phyloP scores from a whole-genome alignment of 2,113 vertebrate genomes.

The Ageneiosus marmoratus region DNA sequence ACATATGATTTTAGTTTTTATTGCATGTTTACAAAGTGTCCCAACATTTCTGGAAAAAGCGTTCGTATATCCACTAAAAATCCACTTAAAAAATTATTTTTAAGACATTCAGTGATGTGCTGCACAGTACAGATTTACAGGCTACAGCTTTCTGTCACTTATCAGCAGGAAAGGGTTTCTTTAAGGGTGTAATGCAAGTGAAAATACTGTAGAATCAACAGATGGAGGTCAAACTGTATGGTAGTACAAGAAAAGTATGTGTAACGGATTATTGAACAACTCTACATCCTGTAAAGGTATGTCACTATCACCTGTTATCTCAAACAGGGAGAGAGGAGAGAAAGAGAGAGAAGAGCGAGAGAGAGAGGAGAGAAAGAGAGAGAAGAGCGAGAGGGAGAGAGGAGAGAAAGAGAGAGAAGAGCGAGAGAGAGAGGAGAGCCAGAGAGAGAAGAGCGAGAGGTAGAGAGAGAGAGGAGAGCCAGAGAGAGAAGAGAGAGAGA shows the following conservation, averaged over 20 bases:
- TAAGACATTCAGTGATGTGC: neutral
- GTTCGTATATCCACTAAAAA: too few relatives aligned
- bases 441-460: too few relatives aligned
- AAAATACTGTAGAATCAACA: neutral
- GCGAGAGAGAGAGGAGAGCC: too few relatives aligned
- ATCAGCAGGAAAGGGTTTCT: neutral
- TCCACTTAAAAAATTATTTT: too few relatives aligned
- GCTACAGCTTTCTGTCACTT: neutral
- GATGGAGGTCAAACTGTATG: neutral
- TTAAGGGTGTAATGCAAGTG: neutral
- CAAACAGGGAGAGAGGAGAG: neutral
- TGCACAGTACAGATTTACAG: neutral
- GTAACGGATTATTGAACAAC: conserved; percentile 1
- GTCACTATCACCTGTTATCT: neutral
- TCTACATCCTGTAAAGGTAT: neutral
- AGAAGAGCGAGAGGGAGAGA: neutral
- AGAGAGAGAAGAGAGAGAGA: too few relatives aligned
- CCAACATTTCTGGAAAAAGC: too few relatives aligned
- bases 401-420: too few relatives aligned
- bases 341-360: too few relatives aligned
- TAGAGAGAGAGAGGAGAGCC: too few relatives aligned
- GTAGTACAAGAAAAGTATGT: neutral
- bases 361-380: too few relatives aligned
- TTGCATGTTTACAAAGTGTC: too few relatives aligned
- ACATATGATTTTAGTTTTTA: too few relatives aligned